phyloP scores from a whole-genome alignment of 2,888 invertebrate genomes.

The Dendrolimus houi region DNA sequence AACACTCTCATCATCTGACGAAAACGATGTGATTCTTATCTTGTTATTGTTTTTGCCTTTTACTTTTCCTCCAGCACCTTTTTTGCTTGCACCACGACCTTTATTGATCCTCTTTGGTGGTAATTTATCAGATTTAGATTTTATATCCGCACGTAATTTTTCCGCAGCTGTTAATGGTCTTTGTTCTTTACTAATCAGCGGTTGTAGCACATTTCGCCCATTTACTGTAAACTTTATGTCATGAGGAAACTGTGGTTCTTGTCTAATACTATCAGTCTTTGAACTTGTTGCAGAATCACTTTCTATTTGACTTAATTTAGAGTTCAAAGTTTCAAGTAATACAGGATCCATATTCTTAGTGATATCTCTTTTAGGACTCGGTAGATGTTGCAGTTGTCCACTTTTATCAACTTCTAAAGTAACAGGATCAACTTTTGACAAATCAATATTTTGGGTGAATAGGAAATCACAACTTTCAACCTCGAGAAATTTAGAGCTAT shows the following conservation, averaged over 20 bases:
- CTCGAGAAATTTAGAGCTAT: conserved; percentile 61
- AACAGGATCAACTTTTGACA: conserved; percentile 84
- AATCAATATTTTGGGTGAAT: conserved; percentile 84
- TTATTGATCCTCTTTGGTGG: conserved; percentile 80
- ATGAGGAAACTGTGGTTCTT: conserved; percentile 72
- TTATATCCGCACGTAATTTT: conserved; percentile 70
- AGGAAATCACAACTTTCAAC: conserved; percentile 79
- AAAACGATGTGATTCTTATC: conserved; percentile 84
- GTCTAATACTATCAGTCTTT: conserved; percentile 80
- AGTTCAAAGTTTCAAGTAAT: conserved; percentile 81
- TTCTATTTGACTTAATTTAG: conserved; percentile 85
- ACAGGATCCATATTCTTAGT: conserved; percentile 82
- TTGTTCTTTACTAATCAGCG: conserved; percentile 58
- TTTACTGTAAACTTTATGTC: conserved; percentile 72
- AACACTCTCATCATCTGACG: conserved; percentile 85
- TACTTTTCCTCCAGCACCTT: conserved; percentile 73
- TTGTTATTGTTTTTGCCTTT: conserved; percentile 81
- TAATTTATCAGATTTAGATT: conserved; percentile 77
- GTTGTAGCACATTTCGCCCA: conserved; percentile 57
- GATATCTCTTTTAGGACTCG: conserved; percentile 83
- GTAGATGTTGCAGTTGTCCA: conserved; percentile 77
- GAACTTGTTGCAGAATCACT: conserved; percentile 86
- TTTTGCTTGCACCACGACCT: conserved; percentile 76
- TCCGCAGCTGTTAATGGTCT: conserved; percentile 63
- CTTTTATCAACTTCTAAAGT: conserved; percentile 83